phyloP scores from a whole-genome alignment of 2,797 vertebrate species.

The Eleutherodactylus coqui region DNA sequence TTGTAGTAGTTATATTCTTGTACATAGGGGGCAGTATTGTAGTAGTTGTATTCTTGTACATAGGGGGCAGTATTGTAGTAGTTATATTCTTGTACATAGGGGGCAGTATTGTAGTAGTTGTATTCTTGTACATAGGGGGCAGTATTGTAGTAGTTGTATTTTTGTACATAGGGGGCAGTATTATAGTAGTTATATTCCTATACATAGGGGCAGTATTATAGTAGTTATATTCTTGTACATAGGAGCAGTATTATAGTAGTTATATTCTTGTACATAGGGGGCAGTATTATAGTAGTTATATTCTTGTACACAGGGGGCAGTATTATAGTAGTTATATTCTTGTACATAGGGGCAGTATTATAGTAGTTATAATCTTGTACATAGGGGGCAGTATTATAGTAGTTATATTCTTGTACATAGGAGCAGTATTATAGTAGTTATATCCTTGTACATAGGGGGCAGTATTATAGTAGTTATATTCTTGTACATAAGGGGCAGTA shows the following conservation, averaged over 20 bases:
- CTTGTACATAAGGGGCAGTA: too few relatives aligned
- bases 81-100: constrained; percentile 11
- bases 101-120: background rate
- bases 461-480: too few relatives aligned
- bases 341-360: background rate
- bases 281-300: constrained; percentile 13
- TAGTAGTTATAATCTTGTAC: constrained; percentile 4
- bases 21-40: background rate
- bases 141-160: background rate
- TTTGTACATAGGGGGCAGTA: background rate
- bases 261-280: background rate
- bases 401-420: background rate
- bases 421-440: too few relatives aligned
- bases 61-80: constrained; percentile 1
- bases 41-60: constrained; percentile 6
- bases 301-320: background rate
- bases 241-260: background rate
- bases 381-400: background rate
- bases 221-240: background rate
- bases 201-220: background rate
- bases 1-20: background rate
- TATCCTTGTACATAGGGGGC: too few relatives aligned
- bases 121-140: background rate
- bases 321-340: constrained; percentile 19
- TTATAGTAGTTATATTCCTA: background rate